These are phyloP conservation scores for Aphelenchoides besseyi DNA, from an alignment of 1,140 invertebrate genomes.

Conservation along the genomic window DNA sequence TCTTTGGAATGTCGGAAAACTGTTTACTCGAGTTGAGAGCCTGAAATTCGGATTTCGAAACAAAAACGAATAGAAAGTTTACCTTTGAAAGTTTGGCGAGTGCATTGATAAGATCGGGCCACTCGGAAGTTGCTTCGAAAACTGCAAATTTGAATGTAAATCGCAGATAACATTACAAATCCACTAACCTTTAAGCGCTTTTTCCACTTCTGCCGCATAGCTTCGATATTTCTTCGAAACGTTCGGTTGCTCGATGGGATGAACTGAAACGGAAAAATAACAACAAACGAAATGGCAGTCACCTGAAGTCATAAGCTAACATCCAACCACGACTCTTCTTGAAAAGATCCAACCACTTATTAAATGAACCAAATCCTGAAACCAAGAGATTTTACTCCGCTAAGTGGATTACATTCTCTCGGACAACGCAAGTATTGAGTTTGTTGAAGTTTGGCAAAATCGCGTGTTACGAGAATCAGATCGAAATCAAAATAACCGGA, in stretches of 20 bases:
- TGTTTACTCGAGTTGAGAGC: conserved; percentile 71
- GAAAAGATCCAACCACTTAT: not conserved
- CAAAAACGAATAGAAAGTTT: conserved; percentile 38
- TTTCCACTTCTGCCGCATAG: conserved; percentile 78
- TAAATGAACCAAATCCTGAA: not conserved
- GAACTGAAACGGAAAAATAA: conserved; percentile 12
- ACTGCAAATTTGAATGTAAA: conserved; percentile 63
- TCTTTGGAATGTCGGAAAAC: conserved; percentile 75
- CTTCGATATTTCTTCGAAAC: conserved; percentile 70
- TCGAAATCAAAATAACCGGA: too few relatives aligned
- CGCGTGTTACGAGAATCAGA: too few relatives aligned
- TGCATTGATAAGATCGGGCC: conserved; percentile 88
- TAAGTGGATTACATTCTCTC: too few relatives aligned
- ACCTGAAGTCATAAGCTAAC: conserved; percentile 25
- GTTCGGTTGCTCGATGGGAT: conserved; percentile 18
- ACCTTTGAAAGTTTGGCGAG: conserved; percentile 88
- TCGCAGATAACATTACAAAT: not conserved
- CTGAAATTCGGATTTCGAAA: conserved; percentile 64
- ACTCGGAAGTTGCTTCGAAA: conserved; percentile 90
- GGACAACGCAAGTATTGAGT: too few relatives aligned
- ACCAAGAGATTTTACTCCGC: too few relatives aligned
- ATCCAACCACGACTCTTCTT: conserved; percentile 22
- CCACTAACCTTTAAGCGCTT: conserved; percentile 71
- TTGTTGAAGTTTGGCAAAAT: too few relatives aligned
- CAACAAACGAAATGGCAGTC: conserved; percentile 6